Evolutionary conservation across 2,113 vertebrate genomes (phyloP), one percentile per base, ranked within the genome.

Genomic region (Ctenodactylus gundi): DNA sequence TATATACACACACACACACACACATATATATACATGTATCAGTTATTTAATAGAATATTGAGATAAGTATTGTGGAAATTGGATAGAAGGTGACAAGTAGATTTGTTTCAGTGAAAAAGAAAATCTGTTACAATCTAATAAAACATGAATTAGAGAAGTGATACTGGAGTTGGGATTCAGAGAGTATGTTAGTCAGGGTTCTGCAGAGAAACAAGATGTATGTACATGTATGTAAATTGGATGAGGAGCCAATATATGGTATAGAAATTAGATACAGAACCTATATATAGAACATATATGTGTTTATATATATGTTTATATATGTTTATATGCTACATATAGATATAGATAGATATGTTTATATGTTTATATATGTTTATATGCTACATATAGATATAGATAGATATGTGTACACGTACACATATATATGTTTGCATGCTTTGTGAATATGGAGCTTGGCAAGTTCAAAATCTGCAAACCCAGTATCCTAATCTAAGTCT

Each of bases 31-130:
- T n/a, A 91, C 77, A 41, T 6, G 27, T 70, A 51, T 70, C 73
- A 72, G 57, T 92, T 89, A 85, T 64, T 85, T 93, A 84, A 73
- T 77, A 87, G 86, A 95, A 90, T 18, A 36, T 77, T 94, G 85
- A 70, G 31, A 36, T 88, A 31, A n/a, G 34, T 82, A 80, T 84
- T 87, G 31, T 91, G 9, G 11, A 60, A 82, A 81, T 72, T 27
- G 68, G 11, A 25, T 41, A 44, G 23, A 44, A 70, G 21, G 39
- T 44, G 36, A 70, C 23, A 44, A 70, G 17, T 53, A 53, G 17
- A 44, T 13, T 70, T 70, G 68, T 72, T 72, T 72, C 68, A 72
- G 68, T 44, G 44, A 13, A 44, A 41, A 27, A 72, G 39, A 72
- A 72, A 72, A 23, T 72, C 36, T 68, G 18, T 90, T 91, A 65